These are phyloP conservation scores for Erebia epiphron DNA, from an alignment of 2,888 invertebrate genomes.

Conservation along the genomic window DNA sequence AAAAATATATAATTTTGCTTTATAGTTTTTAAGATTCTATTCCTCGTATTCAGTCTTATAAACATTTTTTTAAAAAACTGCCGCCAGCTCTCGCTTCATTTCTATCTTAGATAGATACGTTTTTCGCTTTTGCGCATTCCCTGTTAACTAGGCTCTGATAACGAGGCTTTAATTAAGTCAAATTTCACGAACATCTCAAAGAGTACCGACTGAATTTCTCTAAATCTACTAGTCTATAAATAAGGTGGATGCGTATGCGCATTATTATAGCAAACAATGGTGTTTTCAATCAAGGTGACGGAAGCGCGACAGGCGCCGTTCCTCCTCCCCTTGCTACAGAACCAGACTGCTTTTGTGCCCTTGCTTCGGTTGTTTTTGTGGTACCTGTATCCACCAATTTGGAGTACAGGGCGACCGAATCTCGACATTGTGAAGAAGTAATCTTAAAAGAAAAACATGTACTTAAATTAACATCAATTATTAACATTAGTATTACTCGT, in stretches of 20 bases:
- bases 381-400: slow-evolving; percentile 55
- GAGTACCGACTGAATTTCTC: no score
- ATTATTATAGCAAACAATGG: slow-evolving; percentile 26
- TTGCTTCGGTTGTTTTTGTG: slow-evolving; percentile 58
- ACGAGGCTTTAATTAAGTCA: no score
- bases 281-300: slow-evolving; percentile 41
- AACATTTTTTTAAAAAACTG: background rate
- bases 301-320: slow-evolving; percentile 41
- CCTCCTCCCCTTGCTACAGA: slow-evolving; percentile 52
- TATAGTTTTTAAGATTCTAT: background rate
- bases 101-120: no score
- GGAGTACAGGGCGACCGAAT: slow-evolving; percentile 52
- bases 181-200: no score
- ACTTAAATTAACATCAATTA: no score
- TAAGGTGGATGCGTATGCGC: slow-evolving; percentile 8
- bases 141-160: no score
- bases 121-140: no score
- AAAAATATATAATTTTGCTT: background rate
- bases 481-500: background rate
- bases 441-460: slow-evolving; percentile 36
- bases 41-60: background rate
- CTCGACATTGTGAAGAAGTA: slow-evolving; percentile 9
- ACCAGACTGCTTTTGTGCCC: slow-evolving; percentile 59
- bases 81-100: no score
- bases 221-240: background rate